phyloP scores from a whole-genome alignment of 1,140 invertebrate species.

The Watersipora subatra region DNA sequence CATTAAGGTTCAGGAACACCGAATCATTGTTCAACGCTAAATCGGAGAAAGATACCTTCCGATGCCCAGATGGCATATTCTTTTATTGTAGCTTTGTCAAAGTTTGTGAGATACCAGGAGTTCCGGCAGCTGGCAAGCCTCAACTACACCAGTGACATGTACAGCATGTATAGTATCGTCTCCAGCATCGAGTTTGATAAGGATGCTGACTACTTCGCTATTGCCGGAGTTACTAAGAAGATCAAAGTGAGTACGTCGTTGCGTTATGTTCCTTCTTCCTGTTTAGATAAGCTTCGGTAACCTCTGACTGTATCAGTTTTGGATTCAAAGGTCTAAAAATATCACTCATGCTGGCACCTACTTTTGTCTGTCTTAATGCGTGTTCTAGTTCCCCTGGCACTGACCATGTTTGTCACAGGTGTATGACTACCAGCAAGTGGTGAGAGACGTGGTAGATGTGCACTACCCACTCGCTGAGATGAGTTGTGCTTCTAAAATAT shows the following conservation, averaged over 20 bases:
- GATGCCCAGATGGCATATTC: too few relatives aligned
- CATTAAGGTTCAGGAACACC: too few relatives aligned
- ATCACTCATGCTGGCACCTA: too few relatives aligned
- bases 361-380: too few relatives aligned
- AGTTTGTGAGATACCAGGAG: conserved; percentile 70
- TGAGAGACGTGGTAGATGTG: conserved; percentile 68
- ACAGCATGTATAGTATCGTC: conserved; percentile 73
- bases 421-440: conserved; percentile 72
- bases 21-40: too few relatives aligned
- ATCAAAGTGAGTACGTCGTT: conserved; percentile 61
- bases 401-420: too few relatives aligned
- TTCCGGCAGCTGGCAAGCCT: conserved; percentile 69
- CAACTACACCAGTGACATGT: conserved; percentile 76
- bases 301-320: too few relatives aligned
- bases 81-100: conserved; percentile 72
- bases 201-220: conserved; percentile 89
- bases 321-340: too few relatives aligned
- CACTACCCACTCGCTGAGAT: conserved; percentile 87
- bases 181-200: conserved; percentile 95
- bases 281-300: neutral
- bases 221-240: conserved; percentile 85
- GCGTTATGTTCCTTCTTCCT: neutral
- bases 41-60: too few relatives aligned
- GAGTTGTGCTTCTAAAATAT: conserved; percentile 81
- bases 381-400: too few relatives aligned